Conservation (phyloP, 2,113 vertebrate genomes). For the Daboia siamensis region DNA sequence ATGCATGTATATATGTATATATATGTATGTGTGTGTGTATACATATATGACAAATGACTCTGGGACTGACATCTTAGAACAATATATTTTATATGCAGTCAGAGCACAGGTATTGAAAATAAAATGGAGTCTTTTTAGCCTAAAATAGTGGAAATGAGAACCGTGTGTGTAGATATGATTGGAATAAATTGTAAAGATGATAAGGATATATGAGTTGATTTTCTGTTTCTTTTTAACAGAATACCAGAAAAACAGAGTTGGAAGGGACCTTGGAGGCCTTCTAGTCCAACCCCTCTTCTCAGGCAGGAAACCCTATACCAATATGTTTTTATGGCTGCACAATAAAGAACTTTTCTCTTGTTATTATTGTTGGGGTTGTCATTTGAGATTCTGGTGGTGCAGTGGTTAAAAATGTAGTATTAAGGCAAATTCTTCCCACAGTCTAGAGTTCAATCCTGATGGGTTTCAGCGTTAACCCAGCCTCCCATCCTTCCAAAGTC, state of each 20-base stretch:
- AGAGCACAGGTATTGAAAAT: background rate
- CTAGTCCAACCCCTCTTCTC: background rate
- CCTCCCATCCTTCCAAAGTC: background rate
- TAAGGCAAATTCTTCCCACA: background rate
- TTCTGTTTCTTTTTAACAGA: background rate
- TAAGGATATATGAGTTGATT: background rate
- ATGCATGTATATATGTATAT: background rate
- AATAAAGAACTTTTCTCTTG: background rate
- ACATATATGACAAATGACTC: background rate
- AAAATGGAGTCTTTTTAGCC: background rate
- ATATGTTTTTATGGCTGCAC: background rate
- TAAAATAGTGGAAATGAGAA: background rate
- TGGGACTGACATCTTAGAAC: background rate
- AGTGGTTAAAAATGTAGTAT: background rate
- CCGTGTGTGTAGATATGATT: background rate
- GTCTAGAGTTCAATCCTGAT: background rate
- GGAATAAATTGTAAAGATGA: background rate
- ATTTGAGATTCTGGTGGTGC: background rate
- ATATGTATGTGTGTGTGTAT: background rate
- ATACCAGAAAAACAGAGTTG: background rate
- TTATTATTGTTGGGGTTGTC: background rate
- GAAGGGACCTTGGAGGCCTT: background rate
- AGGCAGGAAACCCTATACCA: background rate
- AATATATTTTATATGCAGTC: background rate
- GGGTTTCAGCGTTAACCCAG: background rate